Evolutionary conservation across 2,797 vertebrate genomes (phyloP), one percentile per base, ranked within the genome.

Genomic region (Manis pentadactyla): DNA sequence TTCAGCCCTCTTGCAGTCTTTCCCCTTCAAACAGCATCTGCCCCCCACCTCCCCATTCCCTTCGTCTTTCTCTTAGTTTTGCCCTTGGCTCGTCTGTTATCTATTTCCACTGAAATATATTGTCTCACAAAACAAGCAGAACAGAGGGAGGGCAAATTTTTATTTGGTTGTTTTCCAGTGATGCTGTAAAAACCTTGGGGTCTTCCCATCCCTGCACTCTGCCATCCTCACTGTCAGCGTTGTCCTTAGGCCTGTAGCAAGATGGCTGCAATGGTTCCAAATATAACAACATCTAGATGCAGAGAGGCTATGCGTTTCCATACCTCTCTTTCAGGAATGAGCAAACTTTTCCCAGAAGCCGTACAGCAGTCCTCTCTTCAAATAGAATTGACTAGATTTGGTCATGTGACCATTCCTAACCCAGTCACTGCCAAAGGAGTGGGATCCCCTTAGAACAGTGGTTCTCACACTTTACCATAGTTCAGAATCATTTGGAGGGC

Each of bases 41-140:
- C 31, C 17, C 21, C 46, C 8, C 37, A 82, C 23, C 21, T 29
- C n/a, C n/a, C n/a, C n/a, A 17, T 21, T 18, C 29, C 46, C 29
- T 39, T 39, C 4, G 19, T 87, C 42, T 85, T 73, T 85, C 49
- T 82, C 55, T 92, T 51, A 49, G 75, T 51, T 89, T 85, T 89
- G 10, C 57, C 31, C 64, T 95, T 73, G 73, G 34, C 29, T 90
- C 37, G 29, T 59, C 15, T 31, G 19, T 51, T 64, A 55, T 63
- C 61, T 83, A 57, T 49, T 63, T 73, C 31, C 49, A 57, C 19
- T 73, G 55, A 89, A 57, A n/a, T n/a, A 39, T 71, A 81, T 64
- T 95, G 29, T 63, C 55, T 95, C 57, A 85, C 29, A 78, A 79
- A 64, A 64, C 55, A 73, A 55, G 34, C 93, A 73, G 31, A 73